A percentile compares a stretch with the other conserved stretches of the same genome.
Evolutionary conservation across 2,113 vertebrate genomes (phyloP).

Genomic region (Leptobrachium ailaonicum): DNA sequence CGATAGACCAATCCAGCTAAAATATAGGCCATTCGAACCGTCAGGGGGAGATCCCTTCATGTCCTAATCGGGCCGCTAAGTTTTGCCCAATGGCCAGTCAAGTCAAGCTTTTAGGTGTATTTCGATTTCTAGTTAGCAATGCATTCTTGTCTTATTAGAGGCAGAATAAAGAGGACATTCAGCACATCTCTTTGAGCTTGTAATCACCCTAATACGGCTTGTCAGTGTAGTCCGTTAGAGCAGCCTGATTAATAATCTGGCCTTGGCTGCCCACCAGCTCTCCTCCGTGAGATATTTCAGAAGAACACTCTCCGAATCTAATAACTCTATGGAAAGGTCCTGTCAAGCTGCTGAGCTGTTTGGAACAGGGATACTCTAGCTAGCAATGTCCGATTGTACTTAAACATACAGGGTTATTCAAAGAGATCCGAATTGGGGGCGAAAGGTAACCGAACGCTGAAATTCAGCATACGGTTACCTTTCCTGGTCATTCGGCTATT

Average conservation of each 20-base stretch:
- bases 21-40: too few relatives aligned
- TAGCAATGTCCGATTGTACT: too few relatives aligned
- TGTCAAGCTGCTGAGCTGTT: constrained; percentile 1
- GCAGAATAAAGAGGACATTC: background rate
- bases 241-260: constrained; percentile 40
- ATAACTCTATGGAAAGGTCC: constrained; percentile 22
- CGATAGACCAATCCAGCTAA: too few relatives aligned
- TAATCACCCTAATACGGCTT: constrained; percentile 45
- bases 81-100: too few relatives aligned
- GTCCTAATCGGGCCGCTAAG: too few relatives aligned
- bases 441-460: too few relatives aligned
- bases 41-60: too few relatives aligned
- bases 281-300: constrained; percentile 44
- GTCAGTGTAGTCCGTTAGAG: constrained; percentile 42
- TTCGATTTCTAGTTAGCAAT: constrained; percentile 6
- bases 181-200: constrained; percentile 14
- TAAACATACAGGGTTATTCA: too few relatives aligned
- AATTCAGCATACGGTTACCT: too few relatives aligned
- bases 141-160: constrained; percentile 10
- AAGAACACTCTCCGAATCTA: constrained; percentile 6
- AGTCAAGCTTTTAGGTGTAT: background rate
- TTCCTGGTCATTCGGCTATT: too few relatives aligned
- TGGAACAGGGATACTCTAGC: background rate
- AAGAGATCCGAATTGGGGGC: too few relatives aligned
- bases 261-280: constrained; percentile 49